Percentiles rank a stretch among this genome's conserved stretches.
Evolutionary conservation across 2,888 invertebrate genomes (phyloP).

Genomic region (Alviniconcha strummeri): DNA sequence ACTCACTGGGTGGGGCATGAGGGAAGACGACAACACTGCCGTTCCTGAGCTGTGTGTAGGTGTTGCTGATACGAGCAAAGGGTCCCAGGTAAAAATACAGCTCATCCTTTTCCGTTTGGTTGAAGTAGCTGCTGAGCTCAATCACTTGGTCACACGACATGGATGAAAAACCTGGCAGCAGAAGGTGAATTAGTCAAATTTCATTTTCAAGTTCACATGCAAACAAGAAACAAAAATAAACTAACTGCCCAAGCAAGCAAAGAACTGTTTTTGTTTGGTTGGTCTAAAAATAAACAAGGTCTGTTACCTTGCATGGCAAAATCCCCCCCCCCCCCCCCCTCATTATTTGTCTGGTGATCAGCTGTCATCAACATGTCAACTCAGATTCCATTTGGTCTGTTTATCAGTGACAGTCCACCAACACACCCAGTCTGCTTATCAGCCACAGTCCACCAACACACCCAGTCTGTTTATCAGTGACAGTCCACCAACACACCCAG

Average conservation of each 20-base stretch:
- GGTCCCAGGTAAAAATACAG: slow-evolving; percentile 46
- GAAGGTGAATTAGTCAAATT: background rate
- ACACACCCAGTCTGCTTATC: no score
- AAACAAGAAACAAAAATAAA: background rate
- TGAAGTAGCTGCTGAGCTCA: slow-evolving; percentile 45
- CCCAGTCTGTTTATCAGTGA: no score
- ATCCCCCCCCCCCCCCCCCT: no score
- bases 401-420: no score
- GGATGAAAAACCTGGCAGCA: slow-evolving; percentile 49
- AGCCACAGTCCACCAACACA: no score
- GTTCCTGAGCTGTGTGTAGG: slow-evolving; percentile 25
- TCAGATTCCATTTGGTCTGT: no score
- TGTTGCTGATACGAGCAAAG: slow-evolving; percentile 47
- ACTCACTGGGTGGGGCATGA: slow-evolving; percentile 20
- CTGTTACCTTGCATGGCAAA: no score
- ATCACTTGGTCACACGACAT: slow-evolving; percentile 50
- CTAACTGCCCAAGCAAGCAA: background rate
- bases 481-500: no score
- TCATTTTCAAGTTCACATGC: background rate
- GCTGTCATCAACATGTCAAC: no score
- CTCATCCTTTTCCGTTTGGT: slow-evolving; percentile 30
- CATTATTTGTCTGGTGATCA: no score
- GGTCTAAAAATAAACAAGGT: no score
- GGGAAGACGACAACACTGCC: background rate
- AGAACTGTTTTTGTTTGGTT: no score